Base-by-base conservation (phyloP, 2,113 vertebrate species). In the Vulpes ferrilata region DNA sequence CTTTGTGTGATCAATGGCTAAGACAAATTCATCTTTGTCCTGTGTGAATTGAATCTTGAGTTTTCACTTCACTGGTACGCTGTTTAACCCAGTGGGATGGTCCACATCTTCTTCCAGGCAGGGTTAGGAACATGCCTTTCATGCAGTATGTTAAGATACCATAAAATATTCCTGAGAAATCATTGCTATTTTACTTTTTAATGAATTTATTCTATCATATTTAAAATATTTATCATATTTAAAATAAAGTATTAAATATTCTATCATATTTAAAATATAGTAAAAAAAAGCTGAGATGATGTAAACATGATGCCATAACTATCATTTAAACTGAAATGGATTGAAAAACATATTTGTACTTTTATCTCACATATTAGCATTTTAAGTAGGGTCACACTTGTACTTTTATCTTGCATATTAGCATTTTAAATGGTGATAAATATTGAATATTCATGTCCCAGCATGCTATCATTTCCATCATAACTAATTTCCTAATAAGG, bases 381-480 rank as follows among this genome's bases (percentile, higher is more conserved):
- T 95, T 89, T 89, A 93, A 93, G 59, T 95, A 84, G 27, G 60
- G 62, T 89, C 64, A 48, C 48, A 55, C 60, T 82, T 76, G 76
- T 82, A 82, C 59, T 87, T 95, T 95, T 74, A 93, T 87, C 94
- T 93, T 82, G 11, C 16, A 69, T 12, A 78, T 97, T 91, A 79
- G 48, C 92, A 92, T 92, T 93, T 95, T 93, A 95, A 91, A 87
- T 80, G 80, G 38, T 90, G 53, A 64, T 76, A 93, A 96, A 96
- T 96, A 79, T 79, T 97, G 96, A 98, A 97, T 97, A 97, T 97
- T 98, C 88, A 98, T 95, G 78, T 57, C 59, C 82, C 94, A 97
- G 96, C 94, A 89, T 96, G 96, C n/a, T 96, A 59, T 82, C 65
- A 91, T 97, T 98, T 96, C 35, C 93, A 62, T 93, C 55, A 81